These are phyloP conservation scores for Philotrypesis tridentata DNA, from an alignment of 1,140 invertebrate genomes.

Conservation along the genomic window DNA sequence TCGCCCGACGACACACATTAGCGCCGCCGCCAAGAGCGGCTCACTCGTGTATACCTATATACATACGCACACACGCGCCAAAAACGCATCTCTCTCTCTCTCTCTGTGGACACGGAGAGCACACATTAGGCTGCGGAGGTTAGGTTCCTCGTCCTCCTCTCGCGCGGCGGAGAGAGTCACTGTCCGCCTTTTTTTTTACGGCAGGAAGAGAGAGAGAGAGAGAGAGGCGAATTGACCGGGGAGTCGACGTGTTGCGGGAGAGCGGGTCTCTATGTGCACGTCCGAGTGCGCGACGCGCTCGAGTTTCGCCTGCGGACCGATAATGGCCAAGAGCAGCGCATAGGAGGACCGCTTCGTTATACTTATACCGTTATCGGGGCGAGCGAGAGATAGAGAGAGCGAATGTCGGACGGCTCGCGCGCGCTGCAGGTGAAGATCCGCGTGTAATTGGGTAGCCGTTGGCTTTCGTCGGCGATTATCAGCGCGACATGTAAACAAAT, in stretches of 20 bases:
- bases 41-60: not conserved
- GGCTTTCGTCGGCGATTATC: no score
- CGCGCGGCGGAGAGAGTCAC: not conserved
- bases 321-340: slow-evolving; percentile 24
- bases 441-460: no score
- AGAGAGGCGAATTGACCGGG: not conserved
- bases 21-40: slow-evolving; percentile 1
- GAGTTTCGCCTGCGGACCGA: not conserved
- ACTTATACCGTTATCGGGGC: slow-evolving; percentile 36
- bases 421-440: not conserved
- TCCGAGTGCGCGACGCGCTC: not conserved
- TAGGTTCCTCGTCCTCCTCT: slow-evolving; percentile 9
- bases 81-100: slow-evolving; percentile 38
- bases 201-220: no score
- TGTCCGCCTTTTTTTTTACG: not conserved
- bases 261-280: not conserved
- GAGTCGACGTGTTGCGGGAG: not conserved
- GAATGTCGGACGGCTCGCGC: not conserved
- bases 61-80: not conserved
- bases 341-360: not conserved
- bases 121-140: not conserved
- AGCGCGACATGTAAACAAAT: not conserved
- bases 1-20: slow-evolving; percentile 28
- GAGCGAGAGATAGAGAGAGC: no score
- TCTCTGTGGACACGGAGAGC: no score